These are phyloP conservation scores for Thecocarcelia acutangulata DNA, from an alignment of 2,888 invertebrate genomes.

Conservation along the genomic window DNA sequence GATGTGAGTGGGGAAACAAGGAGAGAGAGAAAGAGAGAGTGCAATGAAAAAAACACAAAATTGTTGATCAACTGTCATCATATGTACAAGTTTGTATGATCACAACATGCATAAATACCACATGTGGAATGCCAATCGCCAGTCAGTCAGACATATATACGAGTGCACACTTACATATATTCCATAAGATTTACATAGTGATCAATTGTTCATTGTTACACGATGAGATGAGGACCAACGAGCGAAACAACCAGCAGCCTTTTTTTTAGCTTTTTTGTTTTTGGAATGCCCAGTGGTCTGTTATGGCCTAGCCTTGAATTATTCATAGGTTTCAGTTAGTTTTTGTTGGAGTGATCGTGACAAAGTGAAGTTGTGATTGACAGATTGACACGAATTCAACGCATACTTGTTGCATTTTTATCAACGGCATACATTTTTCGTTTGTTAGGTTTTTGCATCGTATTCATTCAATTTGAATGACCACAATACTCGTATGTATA, in stretches of 20 bases:
- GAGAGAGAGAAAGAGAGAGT: too few relatives aligned
- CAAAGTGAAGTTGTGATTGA: conserved; percentile 71
- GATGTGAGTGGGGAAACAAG: not conserved
- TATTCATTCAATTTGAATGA: conserved; percentile 61
- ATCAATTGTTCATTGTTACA: conserved; percentile 64
- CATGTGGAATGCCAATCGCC: conserved; percentile 57
- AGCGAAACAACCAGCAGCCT: conserved; percentile 4
- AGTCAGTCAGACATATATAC: conserved; percentile 15
- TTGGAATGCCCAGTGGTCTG: conserved; percentile 40
- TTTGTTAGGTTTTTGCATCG: conserved; percentile 20
- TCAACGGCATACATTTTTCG: conserved; percentile 36
- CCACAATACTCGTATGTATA: conserved; percentile 38
- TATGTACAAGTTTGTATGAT: conserved; percentile 45
- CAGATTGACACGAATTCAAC: conserved; percentile 70
- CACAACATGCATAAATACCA: conserved; percentile 29
- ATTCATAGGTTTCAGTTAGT: conserved; percentile 69
- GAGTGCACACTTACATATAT: too few relatives aligned
- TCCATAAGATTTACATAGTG: conserved; percentile 62
- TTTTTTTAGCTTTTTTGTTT: conserved; percentile 25
- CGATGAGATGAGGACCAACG: conserved; percentile 35
- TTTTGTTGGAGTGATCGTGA: conserved; percentile 70
- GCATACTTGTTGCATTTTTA: conserved; percentile 65
- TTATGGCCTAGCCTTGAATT: conserved; percentile 66
- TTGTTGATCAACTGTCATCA: conserved; percentile 60
- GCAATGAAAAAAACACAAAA: not conserved